Evolutionary conservation across 2,113 vertebrate species (phyloP).

Genomic region (Eptatretus burgeri): DNA sequence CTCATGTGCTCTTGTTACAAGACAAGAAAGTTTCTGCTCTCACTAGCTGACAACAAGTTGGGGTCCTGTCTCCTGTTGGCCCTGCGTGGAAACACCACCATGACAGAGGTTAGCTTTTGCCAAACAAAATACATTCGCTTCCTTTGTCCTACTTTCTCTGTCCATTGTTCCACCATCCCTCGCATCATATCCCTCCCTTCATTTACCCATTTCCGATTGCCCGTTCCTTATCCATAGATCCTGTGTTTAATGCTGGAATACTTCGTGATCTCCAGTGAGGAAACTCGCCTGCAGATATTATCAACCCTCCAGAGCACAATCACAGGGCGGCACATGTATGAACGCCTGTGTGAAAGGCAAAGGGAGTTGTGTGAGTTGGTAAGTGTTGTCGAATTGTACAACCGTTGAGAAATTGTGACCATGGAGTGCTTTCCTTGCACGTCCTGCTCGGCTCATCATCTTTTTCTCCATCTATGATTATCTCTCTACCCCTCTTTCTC

Average conservation of each 20-base stretch:
- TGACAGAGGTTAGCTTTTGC: slow-evolving; percentile 48
- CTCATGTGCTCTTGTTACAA: slow-evolving; percentile 98
- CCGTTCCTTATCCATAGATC: slow-evolving; percentile 25
- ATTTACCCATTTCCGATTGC: too few relatives aligned
- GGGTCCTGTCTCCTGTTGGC: slow-evolving; percentile 97
- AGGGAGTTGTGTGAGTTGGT: slow-evolving; percentile 91
- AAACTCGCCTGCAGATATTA: slow-evolving; percentile 97
- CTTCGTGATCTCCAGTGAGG: slow-evolving; percentile 95
- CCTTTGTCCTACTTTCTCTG: too few relatives aligned
- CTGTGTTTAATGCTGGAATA: slow-evolving; percentile 95
- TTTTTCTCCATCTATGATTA: too few relatives aligned
- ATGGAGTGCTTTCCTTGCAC: not conserved
- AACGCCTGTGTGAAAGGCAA: slow-evolving; percentile 89
- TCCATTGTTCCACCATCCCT: too few relatives aligned
- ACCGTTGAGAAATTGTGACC: not conserved
- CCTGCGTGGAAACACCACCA: slow-evolving; percentile 82
- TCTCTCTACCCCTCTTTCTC: too few relatives aligned
- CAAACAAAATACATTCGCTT: not conserved
- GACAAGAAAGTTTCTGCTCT: slow-evolving; percentile 94
- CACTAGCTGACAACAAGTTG: slow-evolving; percentile 85
- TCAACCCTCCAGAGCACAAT: slow-evolving; percentile 90
- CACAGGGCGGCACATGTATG: slow-evolving; percentile 78
- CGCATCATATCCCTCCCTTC: too few relatives aligned
- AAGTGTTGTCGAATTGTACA: slow-evolving; percentile 15
- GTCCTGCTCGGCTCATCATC: too few relatives aligned